A percentile compares a stretch with the other conserved stretches of the same genome.
phyloP scores from a whole-genome alignment of 2,797 vertebrate species.

The Delichon dasypus region DNA sequence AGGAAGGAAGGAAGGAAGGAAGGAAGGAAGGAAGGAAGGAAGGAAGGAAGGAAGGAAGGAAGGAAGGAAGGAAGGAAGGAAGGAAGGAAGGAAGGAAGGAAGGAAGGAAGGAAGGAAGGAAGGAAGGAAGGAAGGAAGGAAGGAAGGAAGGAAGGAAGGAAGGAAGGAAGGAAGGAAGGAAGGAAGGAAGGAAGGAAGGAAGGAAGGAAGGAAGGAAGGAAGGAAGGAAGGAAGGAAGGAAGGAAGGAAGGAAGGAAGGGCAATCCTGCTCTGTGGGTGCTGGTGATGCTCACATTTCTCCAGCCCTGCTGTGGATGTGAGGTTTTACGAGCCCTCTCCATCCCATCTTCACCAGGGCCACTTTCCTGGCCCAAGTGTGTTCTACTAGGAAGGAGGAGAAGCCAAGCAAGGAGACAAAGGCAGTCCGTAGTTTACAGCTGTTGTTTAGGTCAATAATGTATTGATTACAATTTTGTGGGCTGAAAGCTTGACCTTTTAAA shows the following conservation, averaged over 20 bases:
- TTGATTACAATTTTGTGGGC: background rate
- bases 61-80: too few relatives aligned
- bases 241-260: background rate
- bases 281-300: background rate
- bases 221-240: background rate
- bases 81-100: background rate
- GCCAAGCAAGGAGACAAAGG: background rate
- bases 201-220: background rate
- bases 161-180: background rate
- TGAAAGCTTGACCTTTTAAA: slow-evolving; percentile 40
- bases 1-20: too few relatives aligned
- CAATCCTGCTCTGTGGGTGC: background rate
- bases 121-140: too few relatives aligned
- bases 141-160: too few relatives aligned
- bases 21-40: too few relatives aligned
- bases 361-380: background rate
- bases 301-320: background rate
- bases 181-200: too few relatives aligned
- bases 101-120: background rate
- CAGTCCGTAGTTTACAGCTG: background rate
- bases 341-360: background rate
- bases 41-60: background rate
- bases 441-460: slow-evolving; percentile 12
- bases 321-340: background rate
- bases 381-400: background rate